Conservation (phyloP, 2,113 vertebrate genomes). For the Pteruthius melanotis region DNA sequence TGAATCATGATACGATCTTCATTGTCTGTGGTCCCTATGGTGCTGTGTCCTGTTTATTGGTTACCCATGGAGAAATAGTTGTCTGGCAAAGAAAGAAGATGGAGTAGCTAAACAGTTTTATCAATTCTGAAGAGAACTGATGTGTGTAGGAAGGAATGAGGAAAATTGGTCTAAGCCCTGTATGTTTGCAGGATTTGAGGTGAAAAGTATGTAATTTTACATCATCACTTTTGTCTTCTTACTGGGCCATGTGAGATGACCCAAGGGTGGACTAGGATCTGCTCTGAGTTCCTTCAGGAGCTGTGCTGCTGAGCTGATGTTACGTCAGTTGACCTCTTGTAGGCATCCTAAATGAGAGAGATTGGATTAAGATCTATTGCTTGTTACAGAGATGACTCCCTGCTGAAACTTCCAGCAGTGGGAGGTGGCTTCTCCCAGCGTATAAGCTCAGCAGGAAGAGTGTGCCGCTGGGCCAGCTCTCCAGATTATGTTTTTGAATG, state of each 20-base stretch:
- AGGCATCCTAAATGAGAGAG: neutral
- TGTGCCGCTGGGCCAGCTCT: neutral
- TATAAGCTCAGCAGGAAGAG: neutral
- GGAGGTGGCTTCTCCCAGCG: neutral
- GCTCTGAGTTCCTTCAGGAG: neutral
- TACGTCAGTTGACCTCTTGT: neutral
- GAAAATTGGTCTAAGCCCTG: neutral
- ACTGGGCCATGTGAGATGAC: neutral
- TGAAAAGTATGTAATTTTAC: neutral
- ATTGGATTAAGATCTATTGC: neutral
- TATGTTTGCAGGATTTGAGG: neutral
- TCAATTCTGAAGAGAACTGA: neutral
- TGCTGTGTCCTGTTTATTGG: neutral
- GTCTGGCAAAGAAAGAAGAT: neutral
- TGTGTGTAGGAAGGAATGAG: neutral
- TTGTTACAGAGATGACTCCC: neutral
- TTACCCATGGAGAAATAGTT: neutral
- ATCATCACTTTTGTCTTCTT: neutral
- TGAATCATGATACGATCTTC: neutral
- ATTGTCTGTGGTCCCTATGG: neutral
- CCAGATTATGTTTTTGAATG: neutral
- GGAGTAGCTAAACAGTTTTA: neutral
- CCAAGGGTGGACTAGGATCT: neutral
- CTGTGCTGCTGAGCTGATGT: neutral
- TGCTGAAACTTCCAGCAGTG: neutral